These are phyloP conservation scores for Lordiphosa clarofinis DNA, from an alignment of 1,140 invertebrate species.

Conservation along the genomic window DNA sequence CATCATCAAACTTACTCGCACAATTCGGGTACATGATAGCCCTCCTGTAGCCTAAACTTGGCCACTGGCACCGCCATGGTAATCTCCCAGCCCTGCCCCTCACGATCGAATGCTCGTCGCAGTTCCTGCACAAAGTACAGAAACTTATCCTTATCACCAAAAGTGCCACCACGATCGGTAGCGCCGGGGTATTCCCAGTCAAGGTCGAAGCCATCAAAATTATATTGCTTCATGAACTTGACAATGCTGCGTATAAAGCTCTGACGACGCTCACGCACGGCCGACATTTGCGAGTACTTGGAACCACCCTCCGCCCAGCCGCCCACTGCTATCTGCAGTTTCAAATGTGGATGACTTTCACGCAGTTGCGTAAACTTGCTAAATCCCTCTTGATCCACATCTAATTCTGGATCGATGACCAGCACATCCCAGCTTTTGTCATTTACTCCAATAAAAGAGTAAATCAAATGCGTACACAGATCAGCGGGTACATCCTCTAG, in stretches of 20 bases:
- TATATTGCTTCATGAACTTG: conserved; percentile 88
- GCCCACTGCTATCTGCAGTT: conserved; percentile 90
- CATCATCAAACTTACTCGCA: conserved; percentile 85
- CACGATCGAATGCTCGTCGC: conserved; percentile 87
- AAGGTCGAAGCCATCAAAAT: conserved; percentile 91
- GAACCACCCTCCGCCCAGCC: conserved; percentile 93
- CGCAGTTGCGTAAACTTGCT: conserved; percentile 89
- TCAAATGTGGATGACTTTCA: conserved; percentile 86
- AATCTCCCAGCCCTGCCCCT: conserved; percentile 89
- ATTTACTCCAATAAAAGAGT: conserved; percentile 93
- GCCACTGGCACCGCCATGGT: conserved; percentile 93
- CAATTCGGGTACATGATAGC: conserved; percentile 92
- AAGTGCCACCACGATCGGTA: conserved; percentile 90
- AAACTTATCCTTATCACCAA: conserved; percentile 90
- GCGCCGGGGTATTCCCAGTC: conserved; percentile 94
- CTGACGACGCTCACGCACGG: conserved; percentile 84
- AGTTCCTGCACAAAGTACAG: conserved; percentile 91
- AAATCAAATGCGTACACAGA: conserved; percentile 92
- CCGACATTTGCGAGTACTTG: conserved; percentile 91
- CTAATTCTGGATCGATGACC: conserved; percentile 90
- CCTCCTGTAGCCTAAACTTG: conserved; percentile 91
- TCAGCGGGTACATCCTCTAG: conserved; percentile 91
- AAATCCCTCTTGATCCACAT: conserved; percentile 88
- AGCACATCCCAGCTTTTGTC: conserved; percentile 88
- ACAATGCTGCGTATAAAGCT: conserved; percentile 89